Evolutionary conservation across 2,797 vertebrate genomes (phyloP), one percentile per base, ranked within the genome.

Genomic region (Decapterus maruadsi): DNA sequence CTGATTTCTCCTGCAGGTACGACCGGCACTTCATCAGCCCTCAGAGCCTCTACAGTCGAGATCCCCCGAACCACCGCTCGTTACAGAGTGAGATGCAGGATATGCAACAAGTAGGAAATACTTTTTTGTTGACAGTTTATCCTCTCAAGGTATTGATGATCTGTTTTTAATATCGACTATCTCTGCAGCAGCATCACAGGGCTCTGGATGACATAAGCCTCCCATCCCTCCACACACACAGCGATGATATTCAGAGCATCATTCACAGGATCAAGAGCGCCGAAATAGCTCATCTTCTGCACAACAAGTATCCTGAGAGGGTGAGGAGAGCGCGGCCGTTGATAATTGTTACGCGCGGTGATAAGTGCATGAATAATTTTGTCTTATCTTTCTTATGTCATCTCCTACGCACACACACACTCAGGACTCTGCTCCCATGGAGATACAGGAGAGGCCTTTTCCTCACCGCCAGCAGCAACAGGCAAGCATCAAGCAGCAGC

Each of bases 11-110:
- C 42, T 58, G 45, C 86, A 96, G 94, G 80, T 94, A 94, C 59
- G 89, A 94, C 73, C 91, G 91, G 86, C 86, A 87, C 66, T 81
- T 83, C 31, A 56, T 78, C 64, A 80, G 72, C 63, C 86, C 87
- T 76, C 85, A 70, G 20, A 80, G 70, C 62, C 62, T 87, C 22
- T 84, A 82, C 46, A 59, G 80, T 40, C 87, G 77, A 38, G 77
- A 90, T 38, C 77, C 80, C 63, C 89, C 91, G 17, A 94, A 94
- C 89, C 84, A 82, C 45, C 85, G 69, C 72, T 95, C 94, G 40
- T 86, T 96, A 69, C 93, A 92, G 72, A 90, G 85, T 10, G 95
- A 96, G 86, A 92, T 95, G 59, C 90, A 93, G 80, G 90, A 95
- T 1, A 77, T 88, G 72, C 94, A 93, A 81, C 88, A 91, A 92